Evolutionary conservation across 2,113 vertebrate genomes (phyloP), one percentile per base, ranked within the genome.

Genomic region (Phaethornis superciliosus): DNA sequence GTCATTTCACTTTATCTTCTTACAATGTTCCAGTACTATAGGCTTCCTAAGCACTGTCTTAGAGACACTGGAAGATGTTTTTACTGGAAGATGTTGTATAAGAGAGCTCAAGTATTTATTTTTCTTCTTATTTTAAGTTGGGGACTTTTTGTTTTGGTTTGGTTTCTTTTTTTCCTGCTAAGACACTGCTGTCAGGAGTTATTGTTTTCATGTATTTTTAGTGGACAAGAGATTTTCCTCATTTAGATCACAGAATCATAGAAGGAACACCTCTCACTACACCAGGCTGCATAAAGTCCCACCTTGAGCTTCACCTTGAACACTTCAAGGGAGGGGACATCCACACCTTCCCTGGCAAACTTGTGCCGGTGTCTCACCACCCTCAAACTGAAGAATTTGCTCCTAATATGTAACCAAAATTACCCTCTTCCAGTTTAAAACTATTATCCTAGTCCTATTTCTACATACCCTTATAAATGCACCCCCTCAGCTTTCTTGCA

Each of bases 1-100:
- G 90, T 90, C 83, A 74, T 92, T 84, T 97, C 82, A 49, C 71
- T 90, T 97, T 54, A 86, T 86, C 81, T 96, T 77, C 62, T 96
- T 94, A 72, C 78, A 94, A 88, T 85, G 67, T 70, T 74, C 80
- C 90, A 88, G 77, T 58, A 95, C 47, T 1, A 0, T 85, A 81
- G 70, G 58, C 27, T 94, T 85, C 90, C 46, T 77, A 75, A 67
- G 74, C 35, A 93, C 56, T 51, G 72, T 92, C 94, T 89, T 46
- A 95, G 79, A 95, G 85, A 78, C 11, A 60, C 20, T n/a, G n/a
- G n/a, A n/a, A n/a, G n/a, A n/a, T n/a, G n/a, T n/a, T 65, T 94
- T 90, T 95, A 88, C 72, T 81, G 54, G 71, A 94, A 94, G 35
- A 81, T 52, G 5, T 40, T 23, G 4, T 49, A 42, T 32, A 65